phyloP scores from a whole-genome alignment of 2,797 vertebrate genomes.

The Alfaro cultratus region DNA sequence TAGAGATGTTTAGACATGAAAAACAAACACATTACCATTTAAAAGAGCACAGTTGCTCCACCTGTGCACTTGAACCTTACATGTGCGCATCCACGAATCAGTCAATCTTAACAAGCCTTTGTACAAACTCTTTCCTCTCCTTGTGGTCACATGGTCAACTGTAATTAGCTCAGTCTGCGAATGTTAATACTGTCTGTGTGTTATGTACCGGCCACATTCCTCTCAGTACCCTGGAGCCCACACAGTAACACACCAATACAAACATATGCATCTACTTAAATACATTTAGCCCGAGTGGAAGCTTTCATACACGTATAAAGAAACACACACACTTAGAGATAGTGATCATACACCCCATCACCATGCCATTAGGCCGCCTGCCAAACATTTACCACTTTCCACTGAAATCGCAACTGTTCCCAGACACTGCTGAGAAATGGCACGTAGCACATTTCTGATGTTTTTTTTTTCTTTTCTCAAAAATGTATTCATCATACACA shows the following conservation, averaged over 20 bases:
- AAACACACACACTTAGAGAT: slow-evolving; percentile 48
- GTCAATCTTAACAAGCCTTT: not conserved
- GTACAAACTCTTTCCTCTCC: not conserved
- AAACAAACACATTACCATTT: not conserved
- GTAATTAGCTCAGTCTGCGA: slow-evolving; percentile 6
- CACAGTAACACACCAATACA: slow-evolving; percentile 8
- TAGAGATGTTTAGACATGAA: not conserved
- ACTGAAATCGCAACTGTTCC: slow-evolving; percentile 50
- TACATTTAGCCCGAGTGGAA: slow-evolving; percentile 9
- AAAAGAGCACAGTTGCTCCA: not conserved
- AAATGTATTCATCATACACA: slow-evolving; percentile 5
- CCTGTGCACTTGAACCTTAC: not conserved
- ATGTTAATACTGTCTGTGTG: not conserved
- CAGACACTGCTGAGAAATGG: slow-evolving; percentile 64
- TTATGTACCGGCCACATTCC: slow-evolving; percentile 16
- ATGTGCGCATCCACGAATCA: not conserved
- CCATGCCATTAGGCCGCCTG: slow-evolving; percentile 65
- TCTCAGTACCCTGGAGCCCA: not conserved
- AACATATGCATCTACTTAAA: slow-evolving; percentile 17
- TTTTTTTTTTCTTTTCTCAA: slow-evolving; percentile 15
- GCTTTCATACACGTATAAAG: slow-evolving; percentile 34
- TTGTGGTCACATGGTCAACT: slow-evolving; percentile 7
- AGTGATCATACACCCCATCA: slow-evolving; percentile 56
- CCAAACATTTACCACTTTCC: slow-evolving; percentile 60
- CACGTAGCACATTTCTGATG: slow-evolving; percentile 54